Conservation (phyloP, 2,113 vertebrate species). For the Thomomys bottae region DNA sequence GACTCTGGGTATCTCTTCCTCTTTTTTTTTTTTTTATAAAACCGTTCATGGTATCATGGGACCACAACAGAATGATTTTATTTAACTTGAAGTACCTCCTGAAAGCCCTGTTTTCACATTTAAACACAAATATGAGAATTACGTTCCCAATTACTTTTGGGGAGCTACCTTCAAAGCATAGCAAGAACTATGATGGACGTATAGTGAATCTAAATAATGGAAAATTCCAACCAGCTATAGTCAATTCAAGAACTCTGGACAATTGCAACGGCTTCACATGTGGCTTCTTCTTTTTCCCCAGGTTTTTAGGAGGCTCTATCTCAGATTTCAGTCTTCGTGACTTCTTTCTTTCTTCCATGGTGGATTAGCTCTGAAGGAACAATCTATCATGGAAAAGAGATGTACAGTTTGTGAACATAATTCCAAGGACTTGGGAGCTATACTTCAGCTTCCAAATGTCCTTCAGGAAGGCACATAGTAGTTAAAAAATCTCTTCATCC, state of each 20-base stretch:
- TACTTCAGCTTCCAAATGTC: constrained; percentile 9
- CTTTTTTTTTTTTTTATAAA: not conserved
- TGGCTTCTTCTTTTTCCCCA: not conserved
- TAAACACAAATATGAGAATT: not conserved
- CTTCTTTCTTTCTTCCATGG: not conserved
- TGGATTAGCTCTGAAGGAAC: not conserved
- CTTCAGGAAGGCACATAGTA: not conserved
- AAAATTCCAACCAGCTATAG: not conserved
- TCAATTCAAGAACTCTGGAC: not conserved
- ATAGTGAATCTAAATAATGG: not conserved
- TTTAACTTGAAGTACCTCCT: not conserved
- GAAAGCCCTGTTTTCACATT: not conserved
- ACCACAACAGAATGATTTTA: not conserved
- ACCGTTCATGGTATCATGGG: not conserved
- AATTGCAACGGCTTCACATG: not conserved
- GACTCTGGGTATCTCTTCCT: not conserved
- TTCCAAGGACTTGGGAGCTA: not conserved
- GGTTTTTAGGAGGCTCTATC: not conserved
- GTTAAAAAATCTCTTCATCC: not conserved
- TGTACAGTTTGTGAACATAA: not conserved
- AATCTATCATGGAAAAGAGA: not conserved
- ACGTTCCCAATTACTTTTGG: not conserved
- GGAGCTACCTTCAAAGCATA: not conserved
- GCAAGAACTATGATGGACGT: not conserved
- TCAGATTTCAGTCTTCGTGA: not conserved